Percentiles rank a stretch among this genome's conserved stretches.
phyloP scores from a whole-genome alignment of 2,797 vertebrate genomes.

The Gymnothorax reevesii region DNA sequence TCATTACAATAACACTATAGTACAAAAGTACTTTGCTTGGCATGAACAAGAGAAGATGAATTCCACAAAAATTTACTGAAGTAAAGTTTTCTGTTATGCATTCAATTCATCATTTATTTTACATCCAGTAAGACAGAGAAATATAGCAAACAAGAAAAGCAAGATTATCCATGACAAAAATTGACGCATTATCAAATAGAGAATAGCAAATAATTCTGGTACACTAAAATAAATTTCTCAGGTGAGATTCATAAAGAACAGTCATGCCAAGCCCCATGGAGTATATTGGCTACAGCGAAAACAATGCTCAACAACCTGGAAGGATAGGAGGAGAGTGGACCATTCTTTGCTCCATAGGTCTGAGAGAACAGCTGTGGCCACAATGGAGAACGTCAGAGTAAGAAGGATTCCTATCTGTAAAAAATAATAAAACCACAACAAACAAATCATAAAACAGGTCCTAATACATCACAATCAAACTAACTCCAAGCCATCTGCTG shows the following conservation, averaged over 20 bases:
- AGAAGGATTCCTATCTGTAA: conserved; percentile 77
- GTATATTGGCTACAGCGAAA: neutral
- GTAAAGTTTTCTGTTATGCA: no score
- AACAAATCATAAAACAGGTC: neutral
- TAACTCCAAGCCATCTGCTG: conserved; percentile 2
- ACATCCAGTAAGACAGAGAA: neutral
- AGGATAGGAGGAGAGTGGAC: conserved; percentile 81
- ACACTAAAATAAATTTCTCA: neutral
- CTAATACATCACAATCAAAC: neutral
- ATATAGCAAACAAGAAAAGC: neutral
- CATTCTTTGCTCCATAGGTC: conserved; percentile 81
- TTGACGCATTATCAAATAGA: neutral
- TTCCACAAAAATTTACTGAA: neutral
- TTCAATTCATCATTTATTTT: neutral
- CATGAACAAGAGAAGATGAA: neutral
- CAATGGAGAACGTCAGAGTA: conserved; percentile 65
- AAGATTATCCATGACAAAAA: conserved; percentile 1
- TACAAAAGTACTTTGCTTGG: neutral
- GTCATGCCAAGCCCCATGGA: neutral
- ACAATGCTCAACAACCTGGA: conserved; percentile 75
- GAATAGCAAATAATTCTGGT: neutral
- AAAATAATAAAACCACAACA: neutral
- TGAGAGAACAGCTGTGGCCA: conserved; percentile 69
- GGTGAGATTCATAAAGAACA: neutral
- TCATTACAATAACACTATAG: neutral